phyloP scores from a whole-genome alignment of 2,113 vertebrate species.

The Dipodomys stephensi region DNA sequence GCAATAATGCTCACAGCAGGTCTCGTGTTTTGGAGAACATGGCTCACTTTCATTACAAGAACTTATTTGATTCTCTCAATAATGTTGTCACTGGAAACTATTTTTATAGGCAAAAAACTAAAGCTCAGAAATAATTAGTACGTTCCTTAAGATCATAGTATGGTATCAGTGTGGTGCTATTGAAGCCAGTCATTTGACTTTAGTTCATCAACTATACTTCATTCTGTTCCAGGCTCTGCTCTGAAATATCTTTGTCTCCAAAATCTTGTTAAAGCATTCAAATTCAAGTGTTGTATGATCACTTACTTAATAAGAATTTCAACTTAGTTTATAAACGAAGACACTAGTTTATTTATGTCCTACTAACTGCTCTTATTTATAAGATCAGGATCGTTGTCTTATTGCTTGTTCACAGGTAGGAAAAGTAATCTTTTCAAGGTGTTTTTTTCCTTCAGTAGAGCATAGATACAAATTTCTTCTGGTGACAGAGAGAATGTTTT shows the following conservation, averaged over 20 bases:
- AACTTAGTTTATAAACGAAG: too few relatives aligned
- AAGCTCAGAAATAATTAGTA: conserved; percentile 33
- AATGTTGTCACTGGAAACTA: neutral
- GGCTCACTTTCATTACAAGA: neutral
- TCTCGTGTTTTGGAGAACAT: neutral
- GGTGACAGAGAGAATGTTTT: neutral
- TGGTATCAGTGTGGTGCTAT: neutral
- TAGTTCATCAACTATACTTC: neutral
- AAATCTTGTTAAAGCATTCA: conserved; percentile 43
- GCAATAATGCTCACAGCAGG: neutral
- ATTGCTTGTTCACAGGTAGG: conserved; percentile 48
- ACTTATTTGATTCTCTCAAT: conserved; percentile 21
- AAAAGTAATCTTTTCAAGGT: neutral
- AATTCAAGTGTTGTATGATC: conserved; percentile 50
- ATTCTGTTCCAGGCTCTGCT: neutral
- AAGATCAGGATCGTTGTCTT: neutral
- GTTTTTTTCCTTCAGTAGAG: neutral
- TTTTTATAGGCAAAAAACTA: neutral
- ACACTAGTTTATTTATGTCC: too few relatives aligned
- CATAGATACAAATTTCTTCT: neutral
- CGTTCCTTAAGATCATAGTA: conserved; percentile 13
- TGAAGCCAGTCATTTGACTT: neutral
- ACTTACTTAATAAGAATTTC: conserved; percentile 31
- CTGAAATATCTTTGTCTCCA: conserved; percentile 44
- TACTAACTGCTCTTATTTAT: too few relatives aligned